Conservation (phyloP, 2,888 invertebrate species). For the Pogonocherus hispidulus region DNA sequence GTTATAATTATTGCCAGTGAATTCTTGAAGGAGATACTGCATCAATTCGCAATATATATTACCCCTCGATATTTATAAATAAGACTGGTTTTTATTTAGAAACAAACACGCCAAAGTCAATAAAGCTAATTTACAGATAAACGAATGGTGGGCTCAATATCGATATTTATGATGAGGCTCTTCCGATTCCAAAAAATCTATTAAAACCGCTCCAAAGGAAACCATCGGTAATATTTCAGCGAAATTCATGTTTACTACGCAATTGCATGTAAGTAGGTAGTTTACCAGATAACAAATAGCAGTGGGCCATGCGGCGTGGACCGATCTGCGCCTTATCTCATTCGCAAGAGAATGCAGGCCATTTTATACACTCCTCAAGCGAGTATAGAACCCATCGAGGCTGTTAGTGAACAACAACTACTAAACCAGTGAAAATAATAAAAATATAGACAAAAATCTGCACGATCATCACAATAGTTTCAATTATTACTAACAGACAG, state of each 20-base stretch:
- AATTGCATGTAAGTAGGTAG: conserved; percentile 63
- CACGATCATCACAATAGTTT: no score
- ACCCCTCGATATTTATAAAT: conserved; percentile 8
- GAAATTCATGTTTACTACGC: conserved; percentile 63
- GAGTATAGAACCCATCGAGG: no score
- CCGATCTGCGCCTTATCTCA: conserved; percentile 42
- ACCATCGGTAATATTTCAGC: conserved; percentile 59
- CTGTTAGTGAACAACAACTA: no score
- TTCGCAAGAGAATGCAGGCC: conserved; percentile 8
- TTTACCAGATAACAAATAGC: conserved; percentile 58
- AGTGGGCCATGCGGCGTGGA: conserved; percentile 44
- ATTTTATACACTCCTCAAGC: no score
- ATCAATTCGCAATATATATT: neutral
- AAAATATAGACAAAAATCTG: no score
- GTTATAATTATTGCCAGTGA: conserved; percentile 11
- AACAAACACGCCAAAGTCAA: conserved; percentile 9
- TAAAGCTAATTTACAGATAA: conserved; percentile 17
- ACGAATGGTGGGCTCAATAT: conserved; percentile 17
- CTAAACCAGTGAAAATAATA: no score
- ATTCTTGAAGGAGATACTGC: neutral
- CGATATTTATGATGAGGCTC: conserved; percentile 58
- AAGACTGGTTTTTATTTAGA: conserved; percentile 18
- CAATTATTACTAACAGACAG: no score
- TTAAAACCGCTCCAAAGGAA: conserved; percentile 56
- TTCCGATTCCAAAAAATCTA: conserved; percentile 55